Percentiles rank a stretch among this genome's conserved stretches.
Conservation (phyloP, 2,888 invertebrate species). For the Eupithecia centaureata region DNA sequence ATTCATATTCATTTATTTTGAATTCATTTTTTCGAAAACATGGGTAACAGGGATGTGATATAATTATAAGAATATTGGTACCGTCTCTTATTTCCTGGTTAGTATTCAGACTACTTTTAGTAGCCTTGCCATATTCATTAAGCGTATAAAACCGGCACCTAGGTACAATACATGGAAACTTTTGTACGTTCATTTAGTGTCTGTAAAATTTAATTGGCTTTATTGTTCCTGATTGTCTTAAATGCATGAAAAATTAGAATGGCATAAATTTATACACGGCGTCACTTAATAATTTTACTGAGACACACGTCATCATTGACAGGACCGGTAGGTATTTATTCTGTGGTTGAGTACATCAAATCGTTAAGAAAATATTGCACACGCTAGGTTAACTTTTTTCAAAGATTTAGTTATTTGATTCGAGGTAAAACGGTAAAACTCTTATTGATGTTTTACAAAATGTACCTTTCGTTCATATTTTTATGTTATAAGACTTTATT, state of each 20-base stretch:
- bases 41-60: too few species aligned
- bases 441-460: too few species aligned
- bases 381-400: not conserved
- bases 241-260: not conserved
- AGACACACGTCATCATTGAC: not conserved
- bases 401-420: too few species aligned
- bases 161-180: not conserved
- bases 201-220: conserved; percentile 1
- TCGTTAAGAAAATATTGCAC: not conserved
- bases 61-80: too few species aligned
- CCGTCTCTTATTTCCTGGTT: too few species aligned
- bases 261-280: not conserved
- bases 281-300: not conserved
- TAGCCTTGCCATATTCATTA: not conserved
- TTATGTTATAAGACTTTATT: too few species aligned
- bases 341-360: not conserved
- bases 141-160: not conserved
- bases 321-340: too few species aligned
- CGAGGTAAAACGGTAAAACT: too few species aligned
- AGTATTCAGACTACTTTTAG: not conserved
- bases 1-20: too few species aligned
- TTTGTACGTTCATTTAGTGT: not conserved
- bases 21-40: too few species aligned
- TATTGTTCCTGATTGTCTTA: conserved; percentile 9
- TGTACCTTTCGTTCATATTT: too few species aligned